Percentiles rank a stretch among this genome's conserved stretches.
phyloP scores from a whole-genome alignment of 2,113 vertebrate genomes.

The Antechinus stuartii region DNA sequence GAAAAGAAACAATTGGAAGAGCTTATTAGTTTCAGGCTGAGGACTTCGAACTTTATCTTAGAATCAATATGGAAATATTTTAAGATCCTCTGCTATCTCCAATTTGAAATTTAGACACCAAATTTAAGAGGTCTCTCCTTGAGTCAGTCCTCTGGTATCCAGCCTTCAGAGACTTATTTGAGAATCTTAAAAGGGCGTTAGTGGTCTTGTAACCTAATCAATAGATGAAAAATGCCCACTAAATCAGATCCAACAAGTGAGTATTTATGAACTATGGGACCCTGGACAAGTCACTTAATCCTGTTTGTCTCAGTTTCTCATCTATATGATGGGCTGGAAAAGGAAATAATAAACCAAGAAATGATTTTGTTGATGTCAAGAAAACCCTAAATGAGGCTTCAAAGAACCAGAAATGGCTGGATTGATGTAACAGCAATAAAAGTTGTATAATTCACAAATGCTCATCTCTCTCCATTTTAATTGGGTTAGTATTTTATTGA shows the following conservation, averaged over 20 bases:
- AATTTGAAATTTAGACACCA: background rate
- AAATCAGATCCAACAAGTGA: background rate
- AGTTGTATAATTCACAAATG: background rate
- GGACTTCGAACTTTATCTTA: background rate
- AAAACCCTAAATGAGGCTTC: background rate
- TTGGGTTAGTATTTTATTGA: background rate
- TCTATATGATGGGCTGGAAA: background rate
- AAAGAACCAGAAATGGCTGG: background rate
- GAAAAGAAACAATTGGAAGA: background rate
- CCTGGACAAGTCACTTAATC: background rate
- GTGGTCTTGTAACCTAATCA: background rate
- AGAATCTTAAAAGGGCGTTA: background rate
- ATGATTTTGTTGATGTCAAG: background rate
- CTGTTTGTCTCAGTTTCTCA: background rate
- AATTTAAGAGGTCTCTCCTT: background rate
- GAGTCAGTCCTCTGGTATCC: background rate
- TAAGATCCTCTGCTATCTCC: background rate
- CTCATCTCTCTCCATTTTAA: background rate
- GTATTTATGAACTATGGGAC: background rate
- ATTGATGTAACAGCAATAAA: background rate
- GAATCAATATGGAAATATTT: background rate
- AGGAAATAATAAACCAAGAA: background rate
- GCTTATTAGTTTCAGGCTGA: background rate
- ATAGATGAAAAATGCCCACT: background rate
- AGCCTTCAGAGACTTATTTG: background rate